phyloP scores from a whole-genome alignment of 2,797 vertebrate genomes.

The Anomalospiza imberbis region DNA sequence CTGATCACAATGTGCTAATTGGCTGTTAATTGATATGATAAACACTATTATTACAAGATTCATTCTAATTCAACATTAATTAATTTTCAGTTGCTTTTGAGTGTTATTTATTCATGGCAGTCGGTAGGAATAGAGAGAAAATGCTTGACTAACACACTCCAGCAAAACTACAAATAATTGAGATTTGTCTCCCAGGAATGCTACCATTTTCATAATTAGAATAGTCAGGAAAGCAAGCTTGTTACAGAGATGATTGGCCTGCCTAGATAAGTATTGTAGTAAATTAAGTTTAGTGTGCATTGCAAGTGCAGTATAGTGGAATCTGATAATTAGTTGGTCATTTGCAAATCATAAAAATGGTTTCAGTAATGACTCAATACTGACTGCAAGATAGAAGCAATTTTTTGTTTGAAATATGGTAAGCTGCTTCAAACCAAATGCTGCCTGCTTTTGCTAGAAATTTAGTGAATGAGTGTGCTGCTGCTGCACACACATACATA shows the following conservation, averaged over 20 bases:
- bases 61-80: constrained; percentile 67
- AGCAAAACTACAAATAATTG: constrained; percentile 71
- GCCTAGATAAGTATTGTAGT: not conserved
- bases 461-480: not conserved
- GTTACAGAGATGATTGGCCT: constrained; percentile 40
- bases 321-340: not conserved
- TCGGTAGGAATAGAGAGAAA: constrained; percentile 35
- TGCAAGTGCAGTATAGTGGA: not conserved
- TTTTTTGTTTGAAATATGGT: not conserved
- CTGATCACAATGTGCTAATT: constrained; percentile 53
- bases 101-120: constrained; percentile 65
- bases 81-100: constrained; percentile 70
- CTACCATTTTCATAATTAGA: constrained; percentile 63
- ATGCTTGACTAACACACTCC: constrained; percentile 52
- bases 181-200: constrained; percentile 58
- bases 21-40: constrained; percentile 64
- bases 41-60: constrained; percentile 71
- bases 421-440: not conserved
- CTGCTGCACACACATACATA: accelerated
- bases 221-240: constrained; percentile 44
- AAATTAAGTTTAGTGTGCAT: constrained; percentile 30
- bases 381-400: not conserved
- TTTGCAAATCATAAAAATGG: constrained; percentile 55
- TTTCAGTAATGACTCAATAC: not conserved
- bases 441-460: not conserved